Evolutionary conservation across 2,113 vertebrate species (phyloP).

Genomic region (Pionites leucogaster): DNA sequence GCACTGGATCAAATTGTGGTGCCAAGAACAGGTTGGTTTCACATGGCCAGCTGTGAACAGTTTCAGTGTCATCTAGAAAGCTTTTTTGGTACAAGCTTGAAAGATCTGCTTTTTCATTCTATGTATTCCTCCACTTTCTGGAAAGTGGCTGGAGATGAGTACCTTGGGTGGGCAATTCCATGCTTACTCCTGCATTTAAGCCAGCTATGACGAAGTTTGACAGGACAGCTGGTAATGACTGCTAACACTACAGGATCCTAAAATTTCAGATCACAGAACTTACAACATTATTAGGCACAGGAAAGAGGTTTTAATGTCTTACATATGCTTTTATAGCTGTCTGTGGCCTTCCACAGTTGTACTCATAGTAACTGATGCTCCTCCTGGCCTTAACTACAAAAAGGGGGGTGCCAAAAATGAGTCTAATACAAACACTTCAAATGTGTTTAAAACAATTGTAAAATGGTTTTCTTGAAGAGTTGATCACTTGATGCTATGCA

Average conservation of each 20-base stretch:
- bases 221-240: not conserved
- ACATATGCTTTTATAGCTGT: not conserved
- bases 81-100: not conserved
- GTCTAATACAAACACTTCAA: not conserved
- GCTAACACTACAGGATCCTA: not conserved
- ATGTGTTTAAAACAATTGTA: not conserved
- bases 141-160: not conserved
- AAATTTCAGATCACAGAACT: not conserved
- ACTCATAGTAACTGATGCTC: not conserved
- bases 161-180: not conserved
- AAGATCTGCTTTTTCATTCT: not conserved
- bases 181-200: not conserved
- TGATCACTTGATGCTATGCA: not conserved
- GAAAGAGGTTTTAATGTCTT: not conserved
- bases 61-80: not conserved
- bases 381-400: not conserved
- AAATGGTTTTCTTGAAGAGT: not conserved
- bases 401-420: not conserved
- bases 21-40: not conserved
- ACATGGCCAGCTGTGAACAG: not conserved
- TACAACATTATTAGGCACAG: not conserved
- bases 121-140: not conserved
- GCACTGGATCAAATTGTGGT: not conserved
- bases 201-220: not conserved
- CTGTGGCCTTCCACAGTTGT: not conserved